Base-by-base conservation (phyloP, 2,113 vertebrate species). In the Oryzias melastigma region DNA sequence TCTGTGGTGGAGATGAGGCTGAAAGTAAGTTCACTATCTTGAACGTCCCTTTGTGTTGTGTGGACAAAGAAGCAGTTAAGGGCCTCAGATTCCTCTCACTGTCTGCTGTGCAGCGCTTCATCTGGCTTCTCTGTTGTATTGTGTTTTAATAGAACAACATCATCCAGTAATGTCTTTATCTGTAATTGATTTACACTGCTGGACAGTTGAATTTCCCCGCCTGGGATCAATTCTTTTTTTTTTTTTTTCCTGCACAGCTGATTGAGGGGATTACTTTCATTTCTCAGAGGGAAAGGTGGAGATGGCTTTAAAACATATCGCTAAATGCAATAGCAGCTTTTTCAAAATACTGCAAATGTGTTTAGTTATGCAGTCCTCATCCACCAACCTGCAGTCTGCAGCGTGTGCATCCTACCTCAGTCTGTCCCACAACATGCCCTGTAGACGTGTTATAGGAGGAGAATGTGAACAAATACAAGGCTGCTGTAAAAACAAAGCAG, bases 301-400 rank as follows among this genome's bases (percentile, higher is more conserved):
- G 4, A 6, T 12, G 18, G 73, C 83, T 81, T 79, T 74, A 79
- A 18, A 5, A 4, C 51, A 65, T 55, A 81, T 84, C 78, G 83
- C 79, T 55, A 87, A 78, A 79, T 58, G 41, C 63, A 83, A 81
- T 81, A 87, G 83, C 64, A 75, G 78, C 72, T 74, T 76, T 75
- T 66, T 58, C 56, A 59, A 74, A 81, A 81, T 79, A 83, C 85
- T 89, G 78, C 80, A 78, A 86, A 85, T 82, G 56, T 81, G 72
- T 82, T 81, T 56, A 73, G 78, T 85, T 80, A 75, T 81, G 68
- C 54, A 84, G 75, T 84, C 79, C 76, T 79, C 81, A 71, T 79
- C 68, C 74, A 81, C 64, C 65, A 69, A 56, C 63, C 48, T 78
- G 61, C 35, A 78, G 74, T 84, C 76, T 82, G 52, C 62, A 68